Evolutionary conservation across 2,888 invertebrate species (phyloP), one percentile per base, ranked within the genome.

Genomic region (Acleris holmiana): DNA sequence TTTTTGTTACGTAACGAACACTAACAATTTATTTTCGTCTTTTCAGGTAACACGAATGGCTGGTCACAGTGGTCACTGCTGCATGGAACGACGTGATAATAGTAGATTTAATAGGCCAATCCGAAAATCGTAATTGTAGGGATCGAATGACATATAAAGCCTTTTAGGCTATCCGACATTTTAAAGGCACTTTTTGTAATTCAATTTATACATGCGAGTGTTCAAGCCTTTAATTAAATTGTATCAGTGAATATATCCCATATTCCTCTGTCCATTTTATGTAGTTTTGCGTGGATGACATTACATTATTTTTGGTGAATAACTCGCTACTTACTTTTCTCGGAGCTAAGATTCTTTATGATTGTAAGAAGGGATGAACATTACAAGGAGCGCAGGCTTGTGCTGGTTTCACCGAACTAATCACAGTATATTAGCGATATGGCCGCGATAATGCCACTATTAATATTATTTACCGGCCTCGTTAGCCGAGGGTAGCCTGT

Each of bases 381-480:
- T 7, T 53, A 59, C 41, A n/a, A 51, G 57, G 13, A 44, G 41
- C 54, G 29, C 51, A 41, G 53, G 19, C 58, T 48, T 7, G 51
- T 1, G 25, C 8, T 54, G 54, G 41, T 55, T 49, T 19, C 25
- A 49, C 54, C 54, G 63, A 53, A 68, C 68, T 71, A 70, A 72
- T 73, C 69, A 69, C 67, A 58, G 67, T 68, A 53, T 71, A 61
- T 66, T 66, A 71, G 68, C 69, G 68, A 68, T 64, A 66, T 56
- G 66, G 51, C 61, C 46, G 60, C 63, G 68, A 70, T 73, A 75
- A 73, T 69, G 69, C 65, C 59, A 61, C 71, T 69, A 73, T 74
- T 76, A 73, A 74, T 74, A 72, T 71, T 73, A 73, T 76, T 76
- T 73, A 76, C 70, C 68, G 73, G 67, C 51, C 61, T 67, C 65